Evolutionary conservation across 2,888 invertebrate species (phyloP).

Genomic region (Sussaba pulchella): DNA sequence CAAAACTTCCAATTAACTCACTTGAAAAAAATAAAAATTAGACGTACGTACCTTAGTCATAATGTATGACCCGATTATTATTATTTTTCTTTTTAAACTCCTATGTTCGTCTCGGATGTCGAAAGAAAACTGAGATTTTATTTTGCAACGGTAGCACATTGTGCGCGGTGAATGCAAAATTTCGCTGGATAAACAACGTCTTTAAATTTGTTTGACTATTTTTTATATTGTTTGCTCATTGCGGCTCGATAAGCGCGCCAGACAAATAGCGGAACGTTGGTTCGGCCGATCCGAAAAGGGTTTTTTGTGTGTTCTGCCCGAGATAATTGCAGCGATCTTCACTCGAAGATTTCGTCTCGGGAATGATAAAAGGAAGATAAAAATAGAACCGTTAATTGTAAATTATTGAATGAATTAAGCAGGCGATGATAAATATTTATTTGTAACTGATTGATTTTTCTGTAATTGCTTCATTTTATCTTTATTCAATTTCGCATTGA

Average conservation of each 20-base stretch:
- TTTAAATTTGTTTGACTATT: slow-evolving; percentile 60
- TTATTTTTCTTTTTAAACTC: slow-evolving; percentile 14
- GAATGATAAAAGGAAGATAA: not conserved
- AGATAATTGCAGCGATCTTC: slow-evolving; percentile 52
- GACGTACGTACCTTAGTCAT: slow-evolving; percentile 51
- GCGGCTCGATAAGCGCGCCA: slow-evolving; percentile 68
- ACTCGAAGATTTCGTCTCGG: not conserved
- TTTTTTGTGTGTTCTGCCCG: slow-evolving; percentile 65
- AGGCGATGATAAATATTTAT: not conserved
- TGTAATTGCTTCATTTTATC: not conserved
- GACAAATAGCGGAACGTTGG: slow-evolving; percentile 48
- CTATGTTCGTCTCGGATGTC: slow-evolving; percentile 52
- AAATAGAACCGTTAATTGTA: not conserved
- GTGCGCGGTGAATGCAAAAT: slow-evolving; percentile 30
- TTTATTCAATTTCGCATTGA: not conserved
- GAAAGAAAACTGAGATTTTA: slow-evolving; percentile 56
- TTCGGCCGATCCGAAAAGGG: slow-evolving; percentile 66
- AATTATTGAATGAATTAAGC: not conserved
- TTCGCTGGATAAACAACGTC: slow-evolving; percentile 18
- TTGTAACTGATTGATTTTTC: not conserved
- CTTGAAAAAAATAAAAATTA: too few relatives aligned
- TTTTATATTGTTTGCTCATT: slow-evolving; percentile 64
- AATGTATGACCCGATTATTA: not conserved
- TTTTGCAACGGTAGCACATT: slow-evolving; percentile 51
- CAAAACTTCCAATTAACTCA: too few relatives aligned